These are phyloP conservation scores for Amphipyra tragopoginis DNA, from an alignment of 2,888 invertebrate genomes.

Conservation along the genomic window DNA sequence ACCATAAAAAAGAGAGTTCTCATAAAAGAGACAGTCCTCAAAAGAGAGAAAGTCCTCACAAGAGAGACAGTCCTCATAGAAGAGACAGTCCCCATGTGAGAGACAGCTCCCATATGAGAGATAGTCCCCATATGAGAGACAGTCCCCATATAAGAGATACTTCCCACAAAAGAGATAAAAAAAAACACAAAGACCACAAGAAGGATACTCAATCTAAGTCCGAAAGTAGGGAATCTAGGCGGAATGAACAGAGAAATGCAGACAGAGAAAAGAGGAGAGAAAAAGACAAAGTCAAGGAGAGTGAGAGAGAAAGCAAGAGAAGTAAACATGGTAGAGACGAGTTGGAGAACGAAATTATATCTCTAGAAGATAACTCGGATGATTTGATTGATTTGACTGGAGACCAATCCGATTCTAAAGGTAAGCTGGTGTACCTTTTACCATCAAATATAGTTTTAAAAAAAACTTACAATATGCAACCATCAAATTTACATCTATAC, in stretches of 20 bases:
- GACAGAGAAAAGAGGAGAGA: conserved; percentile 65
- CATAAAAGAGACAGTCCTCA: conserved; percentile 49
- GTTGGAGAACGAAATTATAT: conserved; percentile 80
- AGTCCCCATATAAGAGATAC: conserved; percentile 51
- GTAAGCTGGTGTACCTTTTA: conserved; percentile 58
- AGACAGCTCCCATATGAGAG: conserved; percentile 46
- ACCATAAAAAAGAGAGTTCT: conserved; percentile 60
- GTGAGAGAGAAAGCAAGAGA: conserved; percentile 65
- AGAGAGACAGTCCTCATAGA: conserved; percentile 33
- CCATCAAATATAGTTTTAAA: too few relatives aligned
- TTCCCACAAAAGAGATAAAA: conserved; percentile 67
- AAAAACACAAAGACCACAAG: conserved; percentile 72
- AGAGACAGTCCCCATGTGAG: conserved; percentile 40
- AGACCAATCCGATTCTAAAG: conserved; percentile 86
- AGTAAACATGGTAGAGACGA: conserved; percentile 69
- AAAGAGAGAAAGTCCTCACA: conserved; percentile 47
- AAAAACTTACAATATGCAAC: too few relatives aligned
- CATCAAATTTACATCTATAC: too few relatives aligned
- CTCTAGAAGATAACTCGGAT: conserved; percentile 83
- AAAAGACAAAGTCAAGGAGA: conserved; percentile 55
- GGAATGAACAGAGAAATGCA: conserved; percentile 59
- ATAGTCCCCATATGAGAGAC: conserved; percentile 45
- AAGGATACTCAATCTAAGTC: conserved; percentile 75
- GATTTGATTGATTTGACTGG: conserved; percentile 91
- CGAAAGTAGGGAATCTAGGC: conserved; percentile 68